phyloP scores from a whole-genome alignment of 2,888 invertebrate genomes.

The Trachelus troglodyta region DNA sequence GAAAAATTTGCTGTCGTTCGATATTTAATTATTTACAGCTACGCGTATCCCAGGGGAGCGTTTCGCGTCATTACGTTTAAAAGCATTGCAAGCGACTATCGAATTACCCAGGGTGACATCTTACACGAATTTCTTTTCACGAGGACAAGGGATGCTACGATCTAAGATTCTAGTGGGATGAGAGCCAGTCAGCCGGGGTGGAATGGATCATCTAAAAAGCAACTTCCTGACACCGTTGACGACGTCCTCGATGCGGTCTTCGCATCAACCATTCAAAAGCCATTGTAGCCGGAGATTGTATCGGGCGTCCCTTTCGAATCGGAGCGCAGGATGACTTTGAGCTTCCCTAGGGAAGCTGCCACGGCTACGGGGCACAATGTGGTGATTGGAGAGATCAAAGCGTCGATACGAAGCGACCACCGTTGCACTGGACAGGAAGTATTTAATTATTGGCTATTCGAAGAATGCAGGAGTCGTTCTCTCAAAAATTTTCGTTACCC shows the following conservation, averaged over 20 bases:
- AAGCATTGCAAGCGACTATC: slow-evolving; percentile 21
- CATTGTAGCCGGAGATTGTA: slow-evolving; percentile 16
- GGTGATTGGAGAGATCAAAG: slow-evolving; percentile 52
- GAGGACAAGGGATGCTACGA: not conserved
- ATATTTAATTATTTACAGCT: slow-evolving; percentile 34
- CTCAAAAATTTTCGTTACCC: not conserved
- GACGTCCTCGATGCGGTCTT: slow-evolving; percentile 6
- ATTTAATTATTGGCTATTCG: slow-evolving; percentile 42
- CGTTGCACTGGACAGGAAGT: slow-evolving; percentile 19
- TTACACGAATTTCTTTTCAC: not conserved
- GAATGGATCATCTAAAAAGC: not conserved
- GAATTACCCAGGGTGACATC: slow-evolving; percentile 17
- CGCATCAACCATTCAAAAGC: slow-evolving; percentile 41
- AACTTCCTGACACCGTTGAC: not conserved
- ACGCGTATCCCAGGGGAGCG: slow-evolving; percentile 22
- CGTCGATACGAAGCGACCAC: not conserved
- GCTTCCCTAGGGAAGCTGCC: slow-evolving; percentile 11
- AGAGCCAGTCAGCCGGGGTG: not conserved
- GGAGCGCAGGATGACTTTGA: slow-evolving; percentile 18
- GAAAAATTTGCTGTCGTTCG: slow-evolving; percentile 31
- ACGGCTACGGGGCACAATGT: slow-evolving; percentile 28
- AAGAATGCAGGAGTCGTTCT: slow-evolving; percentile 5
- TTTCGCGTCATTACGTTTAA: slow-evolving; percentile 19
- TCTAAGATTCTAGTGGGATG: not conserved
- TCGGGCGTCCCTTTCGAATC: slow-evolving; percentile 20